Conservation (phyloP, 1,140 invertebrate genomes). For the Oncopeltus fasciatus region DNA sequence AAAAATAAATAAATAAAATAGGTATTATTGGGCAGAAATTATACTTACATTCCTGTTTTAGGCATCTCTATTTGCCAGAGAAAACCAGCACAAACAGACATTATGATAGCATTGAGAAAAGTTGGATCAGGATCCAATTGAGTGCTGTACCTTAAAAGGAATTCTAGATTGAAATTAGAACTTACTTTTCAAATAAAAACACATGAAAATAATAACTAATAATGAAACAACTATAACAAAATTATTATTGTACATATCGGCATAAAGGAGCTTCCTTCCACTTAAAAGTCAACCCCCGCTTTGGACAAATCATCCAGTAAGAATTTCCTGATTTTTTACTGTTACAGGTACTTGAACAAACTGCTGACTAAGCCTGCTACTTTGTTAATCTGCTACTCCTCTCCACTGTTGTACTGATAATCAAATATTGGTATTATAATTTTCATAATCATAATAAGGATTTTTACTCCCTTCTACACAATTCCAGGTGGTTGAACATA, state of each 20-base stretch:
- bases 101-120: conserved; percentile 28
- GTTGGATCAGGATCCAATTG: conserved; percentile 30
- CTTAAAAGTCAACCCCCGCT: neutral
- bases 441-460: too few relatives aligned
- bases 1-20: neutral
- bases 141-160: conserved; percentile 30
- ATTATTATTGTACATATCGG: neutral
- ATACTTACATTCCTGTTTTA: conserved; percentile 27
- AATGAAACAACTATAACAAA: neutral
- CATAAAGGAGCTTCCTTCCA: neutral
- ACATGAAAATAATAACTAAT: neutral
- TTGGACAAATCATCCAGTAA: neutral
- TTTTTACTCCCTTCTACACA: too few relatives aligned
- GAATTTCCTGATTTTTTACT: neutral
- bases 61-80: conserved; percentile 29
- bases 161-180: too few relatives aligned
- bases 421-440: too few relatives aligned
- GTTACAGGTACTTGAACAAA: too few relatives aligned
- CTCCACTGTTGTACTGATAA: too few relatives aligned
- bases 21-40: conserved; percentile 22
- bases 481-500: too few relatives aligned
- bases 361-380: too few relatives aligned
- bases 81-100: conserved; percentile 29
- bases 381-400: too few relatives aligned
- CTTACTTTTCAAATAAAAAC: too few relatives aligned